phyloP scores from a whole-genome alignment of 2,888 invertebrate species.

The Salticus scenicus region DNA sequence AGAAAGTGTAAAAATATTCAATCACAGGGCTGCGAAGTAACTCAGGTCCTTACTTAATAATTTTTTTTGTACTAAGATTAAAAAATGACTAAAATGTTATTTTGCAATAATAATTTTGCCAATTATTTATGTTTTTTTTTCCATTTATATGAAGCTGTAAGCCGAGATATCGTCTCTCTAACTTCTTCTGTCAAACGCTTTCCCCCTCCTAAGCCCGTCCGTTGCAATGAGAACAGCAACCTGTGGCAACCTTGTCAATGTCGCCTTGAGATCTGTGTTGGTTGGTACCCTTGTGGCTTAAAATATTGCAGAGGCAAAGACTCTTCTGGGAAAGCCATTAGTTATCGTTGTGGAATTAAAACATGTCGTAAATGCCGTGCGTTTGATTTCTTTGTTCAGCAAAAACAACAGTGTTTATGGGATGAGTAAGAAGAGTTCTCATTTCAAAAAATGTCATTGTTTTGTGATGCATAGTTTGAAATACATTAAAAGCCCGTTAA shows the following conservation, averaged over 20 bases:
- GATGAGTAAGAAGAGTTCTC: conserved; percentile 73
- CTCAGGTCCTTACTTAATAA: too few relatives aligned
- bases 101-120: too few relatives aligned
- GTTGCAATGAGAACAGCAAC: conserved; percentile 73
- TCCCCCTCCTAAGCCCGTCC: conserved; percentile 78
- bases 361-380: conserved; percentile 93
- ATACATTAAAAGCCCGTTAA: conserved; percentile 2
- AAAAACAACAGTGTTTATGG: conserved; percentile 86
- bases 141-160: conserved; percentile 74
- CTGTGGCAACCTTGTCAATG: conserved; percentile 83
- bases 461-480: not conserved
- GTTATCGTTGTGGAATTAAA: conserved; percentile 95
- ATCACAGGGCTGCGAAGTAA: too few relatives aligned
- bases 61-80: too few relatives aligned
- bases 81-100: too few relatives aligned
- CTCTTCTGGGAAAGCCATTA: conserved; percentile 80
- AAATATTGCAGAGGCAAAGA: conserved; percentile 93
- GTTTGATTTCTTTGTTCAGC: conserved; percentile 89
- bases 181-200: conserved; percentile 84
- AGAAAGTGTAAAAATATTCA: too few relatives aligned
- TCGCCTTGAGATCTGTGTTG: conserved; percentile 90
- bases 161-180: conserved; percentile 78
- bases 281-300: conserved; percentile 96
- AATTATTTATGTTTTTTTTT: too few relatives aligned
- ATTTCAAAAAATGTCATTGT: not conserved